Evolutionary conservation across 1,140 invertebrate species (phyloP).

Genomic region (Physella acuta): DNA sequence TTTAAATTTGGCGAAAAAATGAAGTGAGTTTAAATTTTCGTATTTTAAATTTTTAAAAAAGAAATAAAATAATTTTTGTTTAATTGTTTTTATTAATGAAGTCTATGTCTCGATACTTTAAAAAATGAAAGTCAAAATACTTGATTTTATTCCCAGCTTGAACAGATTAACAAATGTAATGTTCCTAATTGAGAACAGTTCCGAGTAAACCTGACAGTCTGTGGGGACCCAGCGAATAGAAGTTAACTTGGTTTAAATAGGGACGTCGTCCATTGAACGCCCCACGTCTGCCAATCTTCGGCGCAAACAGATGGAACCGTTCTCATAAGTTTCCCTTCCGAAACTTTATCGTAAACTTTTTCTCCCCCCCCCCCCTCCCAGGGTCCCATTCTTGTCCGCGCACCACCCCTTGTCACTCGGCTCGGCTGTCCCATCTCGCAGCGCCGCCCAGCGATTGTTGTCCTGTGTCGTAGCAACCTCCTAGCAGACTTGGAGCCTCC

Average conservation of each 20-base stretch:
- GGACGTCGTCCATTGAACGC: background rate
- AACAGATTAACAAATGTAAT: too few relatives aligned
- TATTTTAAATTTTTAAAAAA: too few relatives aligned
- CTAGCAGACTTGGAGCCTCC: background rate
- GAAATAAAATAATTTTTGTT: too few relatives aligned
- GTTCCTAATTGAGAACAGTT: too few relatives aligned
- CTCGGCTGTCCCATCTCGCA: background rate
- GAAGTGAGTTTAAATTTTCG: too few relatives aligned
- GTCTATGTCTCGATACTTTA: too few relatives aligned
- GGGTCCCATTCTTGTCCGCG: background rate
- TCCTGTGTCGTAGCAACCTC: background rate
- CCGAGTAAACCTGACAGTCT: too few relatives aligned
- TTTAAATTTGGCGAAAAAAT: too few relatives aligned
- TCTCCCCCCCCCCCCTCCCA: background rate
- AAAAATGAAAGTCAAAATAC: too few relatives aligned
- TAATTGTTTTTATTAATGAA: too few relatives aligned
- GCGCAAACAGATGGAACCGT: slow-evolving; percentile 12
- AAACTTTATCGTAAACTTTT: background rate
- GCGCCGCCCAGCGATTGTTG: background rate
- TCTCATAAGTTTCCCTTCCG: slow-evolving; percentile 13
- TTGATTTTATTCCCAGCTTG: too few relatives aligned
- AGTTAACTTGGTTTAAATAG: slow-evolving; percentile 11
- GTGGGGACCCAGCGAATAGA: too few relatives aligned
- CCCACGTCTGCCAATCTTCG: slow-evolving; percentile 7
- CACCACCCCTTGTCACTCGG: background rate